A percentile compares a stretch with the other conserved stretches of the same genome.
phyloP scores from a whole-genome alignment of 2,113 vertebrate species.

The Atlantisia rogersi region DNA sequence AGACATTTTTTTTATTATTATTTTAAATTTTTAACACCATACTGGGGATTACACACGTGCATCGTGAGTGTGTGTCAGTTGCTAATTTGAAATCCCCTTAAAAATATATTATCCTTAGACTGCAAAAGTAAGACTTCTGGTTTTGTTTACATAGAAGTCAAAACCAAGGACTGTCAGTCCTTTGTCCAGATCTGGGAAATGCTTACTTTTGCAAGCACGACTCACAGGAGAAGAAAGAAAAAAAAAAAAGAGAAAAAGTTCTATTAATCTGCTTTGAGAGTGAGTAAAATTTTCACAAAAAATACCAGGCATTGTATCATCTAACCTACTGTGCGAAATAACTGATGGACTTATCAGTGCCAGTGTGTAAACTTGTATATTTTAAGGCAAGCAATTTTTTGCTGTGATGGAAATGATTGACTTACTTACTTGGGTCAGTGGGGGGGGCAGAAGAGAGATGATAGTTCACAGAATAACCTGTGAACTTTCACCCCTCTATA shows the following conservation, averaged over 20 bases:
- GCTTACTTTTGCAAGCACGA: slow-evolving; percentile 2
- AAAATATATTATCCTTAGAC: not conserved
- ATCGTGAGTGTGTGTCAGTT: not conserved
- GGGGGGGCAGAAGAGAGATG: slow-evolving; percentile 87
- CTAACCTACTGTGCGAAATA: slow-evolving; percentile 14
- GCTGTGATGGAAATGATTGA: slow-evolving; percentile 79
- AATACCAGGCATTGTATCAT: slow-evolving; percentile 28
- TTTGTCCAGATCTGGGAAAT: not conserved
- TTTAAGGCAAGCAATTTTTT: slow-evolving; percentile 72
- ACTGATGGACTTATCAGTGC: slow-evolving; percentile 52
- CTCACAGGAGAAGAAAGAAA: not conserved
- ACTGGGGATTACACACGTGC: not conserved
- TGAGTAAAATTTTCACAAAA: not conserved
- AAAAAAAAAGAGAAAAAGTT: not conserved
- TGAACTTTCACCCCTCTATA: slow-evolving; percentile 97
- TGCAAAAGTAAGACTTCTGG: slow-evolving; percentile 7
- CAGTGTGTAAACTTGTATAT: slow-evolving; percentile 49
- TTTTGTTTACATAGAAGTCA: not conserved
- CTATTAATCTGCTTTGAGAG: not conserved
- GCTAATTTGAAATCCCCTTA: slow-evolving; percentile 32
- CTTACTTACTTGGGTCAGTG: slow-evolving; percentile 79
- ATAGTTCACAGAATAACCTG: slow-evolving; percentile 93
- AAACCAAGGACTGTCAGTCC: slow-evolving; percentile 4
- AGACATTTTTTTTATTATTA: not conserved
- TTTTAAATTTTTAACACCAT: not conserved